phyloP scores from a whole-genome alignment of 2,888 invertebrate species.

The Ormyrus labotus region DNA sequence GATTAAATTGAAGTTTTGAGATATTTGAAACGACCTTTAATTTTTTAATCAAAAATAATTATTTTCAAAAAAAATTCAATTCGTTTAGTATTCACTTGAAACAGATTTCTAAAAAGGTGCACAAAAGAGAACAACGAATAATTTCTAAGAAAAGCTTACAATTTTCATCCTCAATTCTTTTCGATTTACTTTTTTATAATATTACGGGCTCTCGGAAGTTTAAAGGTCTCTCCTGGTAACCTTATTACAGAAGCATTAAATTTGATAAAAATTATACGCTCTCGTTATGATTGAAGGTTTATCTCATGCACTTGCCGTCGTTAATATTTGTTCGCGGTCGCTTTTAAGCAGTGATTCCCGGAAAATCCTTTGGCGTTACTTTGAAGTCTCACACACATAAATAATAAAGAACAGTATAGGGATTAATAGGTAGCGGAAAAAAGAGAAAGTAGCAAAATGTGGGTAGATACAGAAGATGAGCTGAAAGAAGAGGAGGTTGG shows the following conservation, averaged over 20 bases:
- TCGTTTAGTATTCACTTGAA: too few relatives aligned
- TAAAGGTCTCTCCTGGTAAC: too few relatives aligned
- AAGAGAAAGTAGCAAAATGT: slow-evolving; percentile 7
- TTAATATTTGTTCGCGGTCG: slow-evolving; percentile 2
- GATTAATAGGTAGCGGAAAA: background rate
- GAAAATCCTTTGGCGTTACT: slow-evolving; percentile 48
- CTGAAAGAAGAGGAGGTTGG: background rate
- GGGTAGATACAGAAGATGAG: background rate
- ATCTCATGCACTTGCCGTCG: background rate
- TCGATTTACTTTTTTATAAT: too few relatives aligned
- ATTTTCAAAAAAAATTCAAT: too few relatives aligned
- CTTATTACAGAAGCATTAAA: background rate
- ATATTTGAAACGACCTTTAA: too few relatives aligned
- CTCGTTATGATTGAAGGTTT: slow-evolving; percentile 28
- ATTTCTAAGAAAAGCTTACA: too few relatives aligned
- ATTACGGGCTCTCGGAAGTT: too few relatives aligned
- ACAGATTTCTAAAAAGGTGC: too few relatives aligned
- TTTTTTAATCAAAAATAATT: too few relatives aligned
- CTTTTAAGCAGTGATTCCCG: slow-evolving; percentile 32
- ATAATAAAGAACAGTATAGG: slow-evolving; percentile 52
- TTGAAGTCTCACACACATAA: slow-evolving; percentile 60
- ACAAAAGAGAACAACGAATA: too few relatives aligned
- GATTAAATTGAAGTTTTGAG: too few relatives aligned
- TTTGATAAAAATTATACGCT: slow-evolving; percentile 19
- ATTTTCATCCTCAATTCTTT: too few relatives aligned